Evolutionary conservation across 2,888 invertebrate genomes (phyloP).

Genomic region (Caenorhabditis sp.): DNA sequence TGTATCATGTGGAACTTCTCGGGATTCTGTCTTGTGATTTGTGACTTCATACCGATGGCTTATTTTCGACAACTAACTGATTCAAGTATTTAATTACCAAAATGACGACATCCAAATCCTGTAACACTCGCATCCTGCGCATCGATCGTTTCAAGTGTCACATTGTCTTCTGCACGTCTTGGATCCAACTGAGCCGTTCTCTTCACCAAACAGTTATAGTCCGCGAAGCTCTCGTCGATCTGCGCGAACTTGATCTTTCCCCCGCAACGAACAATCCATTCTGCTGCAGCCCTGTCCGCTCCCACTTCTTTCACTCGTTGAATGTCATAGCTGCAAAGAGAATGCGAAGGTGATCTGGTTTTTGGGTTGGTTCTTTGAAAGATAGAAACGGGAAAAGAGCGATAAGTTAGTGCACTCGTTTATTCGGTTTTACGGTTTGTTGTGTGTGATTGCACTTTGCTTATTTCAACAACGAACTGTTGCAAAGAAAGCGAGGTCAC

Average conservation of each 20-base stretch:
- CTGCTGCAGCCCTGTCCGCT: constrained; percentile 93
- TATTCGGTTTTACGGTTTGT: constrained; percentile 34
- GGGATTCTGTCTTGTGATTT: too few relatives aligned
- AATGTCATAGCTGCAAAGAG: constrained; percentile 73
- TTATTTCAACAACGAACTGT: constrained; percentile 5
- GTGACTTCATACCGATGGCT: too few relatives aligned
- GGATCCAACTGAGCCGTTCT: constrained; percentile 78
- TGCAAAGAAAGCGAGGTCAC: constrained; percentile 23
- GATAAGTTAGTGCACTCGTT: constrained; percentile 19
- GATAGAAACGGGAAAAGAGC: not conserved
- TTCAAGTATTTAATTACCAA: constrained; percentile 67
- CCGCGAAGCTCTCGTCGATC: constrained; percentile 73
- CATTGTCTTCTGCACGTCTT: constrained; percentile 69
- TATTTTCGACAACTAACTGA: too few relatives aligned
- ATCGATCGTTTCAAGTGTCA: constrained; percentile 70
- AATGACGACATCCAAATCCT: constrained; percentile 78
- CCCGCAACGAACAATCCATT: constrained; percentile 95
- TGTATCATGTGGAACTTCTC: too few relatives aligned
- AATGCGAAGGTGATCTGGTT: constrained; percentile 49
- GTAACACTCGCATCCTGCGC: constrained; percentile 74
- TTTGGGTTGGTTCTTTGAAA: constrained; percentile 14
- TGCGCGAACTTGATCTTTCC: constrained; percentile 66
- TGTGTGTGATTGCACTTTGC: constrained; percentile 37
- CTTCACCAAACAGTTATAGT: constrained; percentile 76
- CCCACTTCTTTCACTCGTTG: constrained; percentile 86